phyloP scores from a whole-genome alignment of 2,888 invertebrate genomes.

The Noctua comes region DNA sequence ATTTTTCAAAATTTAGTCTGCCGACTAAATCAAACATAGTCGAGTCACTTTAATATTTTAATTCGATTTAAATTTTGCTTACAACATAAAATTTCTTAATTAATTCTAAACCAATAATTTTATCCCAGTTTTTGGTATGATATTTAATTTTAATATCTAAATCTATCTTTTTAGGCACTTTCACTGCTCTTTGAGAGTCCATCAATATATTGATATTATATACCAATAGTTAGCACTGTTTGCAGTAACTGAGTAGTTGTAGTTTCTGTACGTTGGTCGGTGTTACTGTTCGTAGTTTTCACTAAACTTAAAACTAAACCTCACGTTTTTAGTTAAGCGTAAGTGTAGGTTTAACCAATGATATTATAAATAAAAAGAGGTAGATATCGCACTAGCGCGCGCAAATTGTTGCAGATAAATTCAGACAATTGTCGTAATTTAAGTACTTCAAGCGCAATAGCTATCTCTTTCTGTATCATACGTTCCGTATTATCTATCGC shows the following conservation, averaged over 20 bases:
- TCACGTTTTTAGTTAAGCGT: not conserved
- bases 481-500: too few species aligned
- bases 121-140: slow-evolving; percentile 63
- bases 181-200: slow-evolving; percentile 64
- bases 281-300: slow-evolving; percentile 2
- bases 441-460: too few species aligned
- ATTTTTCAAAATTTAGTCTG: slow-evolving; percentile 5
- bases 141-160: slow-evolving; percentile 54
- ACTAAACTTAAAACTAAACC: slow-evolving; percentile 11
- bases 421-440: too few species aligned
- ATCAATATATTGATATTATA: slow-evolving; percentile 61
- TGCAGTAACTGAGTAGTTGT: slow-evolving; percentile 11
- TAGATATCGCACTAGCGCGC: too few species aligned
- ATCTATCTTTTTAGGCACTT: slow-evolving; percentile 69
- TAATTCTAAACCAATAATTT: slow-evolving; percentile 45
- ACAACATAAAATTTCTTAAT: slow-evolving; percentile 43
- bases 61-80: slow-evolving; percentile 50
- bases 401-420: too few species aligned
- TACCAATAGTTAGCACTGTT: slow-evolving; percentile 54
- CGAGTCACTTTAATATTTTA: slow-evolving; percentile 41
- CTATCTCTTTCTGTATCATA: too few species aligned
- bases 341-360: not conserved
- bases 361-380: too few species aligned
- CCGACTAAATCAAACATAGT: slow-evolving; percentile 51
- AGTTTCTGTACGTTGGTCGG: slow-evolving; percentile 10